Base-by-base conservation (phyloP, 2,113 vertebrate genomes). In the Monopterus albus region DNA sequence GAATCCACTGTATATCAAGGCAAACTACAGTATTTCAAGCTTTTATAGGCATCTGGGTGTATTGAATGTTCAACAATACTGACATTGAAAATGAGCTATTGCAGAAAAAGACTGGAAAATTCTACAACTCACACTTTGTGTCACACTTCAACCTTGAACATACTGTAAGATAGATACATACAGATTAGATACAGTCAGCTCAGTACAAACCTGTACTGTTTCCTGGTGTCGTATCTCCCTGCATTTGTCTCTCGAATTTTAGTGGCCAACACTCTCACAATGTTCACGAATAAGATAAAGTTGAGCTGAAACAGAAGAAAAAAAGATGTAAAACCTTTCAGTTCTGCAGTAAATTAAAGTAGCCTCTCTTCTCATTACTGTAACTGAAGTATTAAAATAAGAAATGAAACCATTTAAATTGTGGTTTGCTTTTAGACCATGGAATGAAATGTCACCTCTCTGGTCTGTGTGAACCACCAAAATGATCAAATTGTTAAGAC, bases 161-260 rank as follows among this genome's bases (percentile, higher is more conserved):
- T n/a, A n/a, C n/a, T n/a, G n/a, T n/a, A n/a, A n/a, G n/a, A n/a
- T n/a, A n/a, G n/a, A n/a, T n/a, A n/a, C n/a, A n/a, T n/a, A n/a
- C n/a, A n/a, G n/a, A n/a, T n/a, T 2, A 31, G 1, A 31, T 9
- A 2, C 11, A 15, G 36, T 55, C 17, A 7, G 20, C 21, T 31
- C 15, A 28, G 12, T 39, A 77, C 84, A 45, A 33, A 97, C 96
- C 95, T 96, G 92, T 95, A 96, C 78, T 96, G 96, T 67, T 95
- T 96, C 71, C 94, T 93, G 28, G 93, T 95, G 80, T 96, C 95
- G 23, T 95, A 94, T 23, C 95, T 91, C 21, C 95, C 94, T 0
- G 93, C 95, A 55, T 96, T 96, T 4, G 95, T 96, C 84, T 96
- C 95, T 83, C 96, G 91, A 43, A 97, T 95, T 87, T 97, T 97